A percentile compares a stretch with the other conserved stretches of the same genome.
Conservation (phyloP, 2,797 vertebrate species). For the Enteromius trimaculatus region DNA sequence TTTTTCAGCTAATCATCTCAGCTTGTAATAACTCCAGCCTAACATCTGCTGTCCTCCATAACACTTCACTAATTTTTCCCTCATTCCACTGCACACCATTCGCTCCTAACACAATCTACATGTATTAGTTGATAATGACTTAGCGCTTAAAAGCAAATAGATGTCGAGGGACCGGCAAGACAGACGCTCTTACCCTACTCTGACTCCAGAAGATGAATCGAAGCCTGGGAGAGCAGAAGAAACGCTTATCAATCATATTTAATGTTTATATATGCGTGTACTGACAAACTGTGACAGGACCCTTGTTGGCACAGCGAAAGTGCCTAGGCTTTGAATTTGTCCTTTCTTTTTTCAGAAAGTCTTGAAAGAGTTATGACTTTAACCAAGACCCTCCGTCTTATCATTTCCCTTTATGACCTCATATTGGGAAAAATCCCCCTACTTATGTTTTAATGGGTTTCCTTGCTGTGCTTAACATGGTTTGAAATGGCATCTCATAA, state of each 20-base stretch:
- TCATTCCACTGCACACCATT: slow-evolving; percentile 93
- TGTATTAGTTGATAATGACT: slow-evolving; percentile 98
- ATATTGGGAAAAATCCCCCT: slow-evolving; percentile 58
- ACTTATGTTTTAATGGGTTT: slow-evolving; percentile 58
- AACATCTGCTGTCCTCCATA: slow-evolving; percentile 97
- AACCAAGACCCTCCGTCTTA: slow-evolving; percentile 35
- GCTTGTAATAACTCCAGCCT: slow-evolving; percentile 92
- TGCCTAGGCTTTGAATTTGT: slow-evolving; percentile 22
- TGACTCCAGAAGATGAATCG: slow-evolving; percentile 93
- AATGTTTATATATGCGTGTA: slow-evolving; percentile 82
- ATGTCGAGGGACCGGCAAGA: slow-evolving; percentile 86
- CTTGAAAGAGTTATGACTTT: slow-evolving; percentile 42
- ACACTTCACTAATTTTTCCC: slow-evolving; percentile 95
- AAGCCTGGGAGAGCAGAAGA: slow-evolving; percentile 85
- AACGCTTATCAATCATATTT: slow-evolving; percentile 92
- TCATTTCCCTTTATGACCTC: slow-evolving; percentile 56
- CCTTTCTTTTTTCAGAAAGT: slow-evolving; percentile 6
- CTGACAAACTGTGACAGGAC: slow-evolving; percentile 77
- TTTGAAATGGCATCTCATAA: slow-evolving; percentile 76
- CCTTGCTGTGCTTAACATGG: slow-evolving; percentile 80
- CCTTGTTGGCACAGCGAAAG: slow-evolving; percentile 40
- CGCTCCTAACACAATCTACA: slow-evolving; percentile 95
- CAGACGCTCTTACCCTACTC: slow-evolving; percentile 84
- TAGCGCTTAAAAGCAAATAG: slow-evolving; percentile 97
- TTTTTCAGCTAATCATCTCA: slow-evolving; percentile 88